Base-by-base conservation (phyloP, 2,113 vertebrate genomes). In the Nymphicus hollandicus region DNA sequence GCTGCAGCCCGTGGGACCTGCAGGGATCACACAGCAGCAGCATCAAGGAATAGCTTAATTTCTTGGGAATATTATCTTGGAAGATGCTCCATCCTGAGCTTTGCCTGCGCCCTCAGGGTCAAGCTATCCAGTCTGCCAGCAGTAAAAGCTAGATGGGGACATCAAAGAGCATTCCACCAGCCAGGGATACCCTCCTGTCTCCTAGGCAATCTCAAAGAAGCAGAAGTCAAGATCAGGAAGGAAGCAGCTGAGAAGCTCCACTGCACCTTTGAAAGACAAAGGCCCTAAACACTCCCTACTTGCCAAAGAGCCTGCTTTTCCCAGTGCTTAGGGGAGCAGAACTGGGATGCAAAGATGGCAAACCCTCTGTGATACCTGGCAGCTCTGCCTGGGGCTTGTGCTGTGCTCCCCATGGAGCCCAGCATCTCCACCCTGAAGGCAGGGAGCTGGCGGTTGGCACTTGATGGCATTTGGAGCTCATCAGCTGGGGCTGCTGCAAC, bases 21-120 rank as follows among this genome's bases (percentile, higher is more conserved):
- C 17, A 46, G 53, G 39, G 37, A 50, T 55, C 7, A 1, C 33
- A 25, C 0, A 0, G 56, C 52, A 52, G 33, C 3, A 0, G 23
- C 33, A 27, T 13, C 43, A 52, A 20, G 7, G 46, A 73, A 88
- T 25, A 66, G 46, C 22, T 90, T 69, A 0, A 1, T 58, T 88
- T 86, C 41, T 86, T 15, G 5, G 19, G 22, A 81, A 52, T 0
- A 1, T 18, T 39, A 43, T 61, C 49, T 70, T 5, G 1, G 31
- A 84, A 78, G 65, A 78, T 28, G 10, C 41, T 88, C 63, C 22
- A 10, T 46, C 41, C 69, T 0, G 2, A 76, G 52, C 37, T 88
- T 46, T 76, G 33, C 37, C 41, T 76, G 44, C 0, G 0, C 58
- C 47, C 33, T 58, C 23, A 22, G 47, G 9, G 43, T 68, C 47